phyloP scores from a whole-genome alignment of 2,113 vertebrate genomes.

The Montifringilla adamsi region DNA sequence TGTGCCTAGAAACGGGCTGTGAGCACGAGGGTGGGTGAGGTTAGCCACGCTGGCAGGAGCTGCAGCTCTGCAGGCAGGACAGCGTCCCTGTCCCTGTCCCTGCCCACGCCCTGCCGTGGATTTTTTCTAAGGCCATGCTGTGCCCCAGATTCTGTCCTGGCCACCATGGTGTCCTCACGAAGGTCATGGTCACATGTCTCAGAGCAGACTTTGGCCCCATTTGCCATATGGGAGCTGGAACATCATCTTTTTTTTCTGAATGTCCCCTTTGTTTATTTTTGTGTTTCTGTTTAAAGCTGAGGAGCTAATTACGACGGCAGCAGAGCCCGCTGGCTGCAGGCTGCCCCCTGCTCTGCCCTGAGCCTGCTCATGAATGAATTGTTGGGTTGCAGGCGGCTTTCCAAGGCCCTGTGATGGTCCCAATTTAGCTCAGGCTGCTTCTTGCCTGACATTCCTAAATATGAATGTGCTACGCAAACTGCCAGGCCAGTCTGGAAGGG shows the following conservation, averaged over 20 bases:
- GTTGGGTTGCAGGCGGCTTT: neutral
- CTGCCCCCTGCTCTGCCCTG: neutral
- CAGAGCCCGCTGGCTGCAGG: constrained; percentile 38
- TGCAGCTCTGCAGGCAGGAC: neutral
- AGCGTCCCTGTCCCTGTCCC: accelerated
- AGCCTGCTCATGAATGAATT: constrained; percentile 44
- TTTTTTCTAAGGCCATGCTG: neutral
- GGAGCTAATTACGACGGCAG: constrained; percentile 20
- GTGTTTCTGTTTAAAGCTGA: neutral
- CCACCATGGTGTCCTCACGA: neutral
- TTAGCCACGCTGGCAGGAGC: neutral
- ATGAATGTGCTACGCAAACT: accelerated
- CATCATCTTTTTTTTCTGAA: neutral
- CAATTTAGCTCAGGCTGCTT: constrained; percentile 23
- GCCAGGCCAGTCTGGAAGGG: neutral
- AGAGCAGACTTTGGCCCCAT: constrained; percentile 46
- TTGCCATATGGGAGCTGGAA: constrained; percentile 53
- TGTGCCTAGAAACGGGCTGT: neutral
- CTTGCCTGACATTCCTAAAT: neutral
- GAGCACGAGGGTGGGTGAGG: neutral
- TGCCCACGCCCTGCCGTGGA: neutral
- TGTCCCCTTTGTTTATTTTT: constrained; percentile 19
- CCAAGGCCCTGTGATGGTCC: neutral
- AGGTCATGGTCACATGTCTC: constrained; percentile 17
- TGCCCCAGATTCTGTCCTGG: neutral